Evolutionary conservation across 2,113 vertebrate species (phyloP), one percentile per base, ranked within the genome.

Genomic region (Damaliscus lunatus): DNA sequence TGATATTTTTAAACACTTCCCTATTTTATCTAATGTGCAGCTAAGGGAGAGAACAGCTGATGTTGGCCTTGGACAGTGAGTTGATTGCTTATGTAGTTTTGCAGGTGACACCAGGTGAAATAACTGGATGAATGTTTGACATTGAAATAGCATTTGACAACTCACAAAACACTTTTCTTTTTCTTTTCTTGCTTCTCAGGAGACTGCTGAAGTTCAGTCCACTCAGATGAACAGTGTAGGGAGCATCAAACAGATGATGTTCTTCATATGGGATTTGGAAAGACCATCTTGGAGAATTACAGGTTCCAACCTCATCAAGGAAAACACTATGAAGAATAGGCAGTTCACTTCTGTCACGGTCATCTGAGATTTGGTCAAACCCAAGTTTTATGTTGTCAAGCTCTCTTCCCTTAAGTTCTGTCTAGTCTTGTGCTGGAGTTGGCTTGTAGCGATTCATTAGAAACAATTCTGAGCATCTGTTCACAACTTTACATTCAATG

Each of bases 261-360:
- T 74, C 52, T 81, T 96, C 43, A 81, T 29, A 60, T 90, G 62
- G 25, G n/a, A 83, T 95, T 40, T 97, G 85, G n/a, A 74, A 82
- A 96, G 36, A 40, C 5, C 16, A 71, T 29, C 16, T n/a, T 74
- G 43, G 40, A 92, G 43, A 94, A 87, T 31, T 48, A 87, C 2
- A 94, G 17, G 55, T 9, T 64, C 33, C 48, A 94, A 87, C 12
- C 10, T 77, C 19, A 97, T 29, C 43, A 96, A 96, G 25, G 50
- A 96, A 88, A 97, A 60, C 67, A 52, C 5, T 92, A 81, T 46
- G 12, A 88, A 60, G 11, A 89, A 96, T 27, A 87, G 23, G 40
- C 1, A 91, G 29, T 43, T 90, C 27, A 46, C 40, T 90, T 95
- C 36, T 93, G 29, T 25, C 57, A 95, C 78, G 48, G 86, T 90